Base-by-base conservation (phyloP, 2,113 vertebrate species). In the Zapornia atra region DNA sequence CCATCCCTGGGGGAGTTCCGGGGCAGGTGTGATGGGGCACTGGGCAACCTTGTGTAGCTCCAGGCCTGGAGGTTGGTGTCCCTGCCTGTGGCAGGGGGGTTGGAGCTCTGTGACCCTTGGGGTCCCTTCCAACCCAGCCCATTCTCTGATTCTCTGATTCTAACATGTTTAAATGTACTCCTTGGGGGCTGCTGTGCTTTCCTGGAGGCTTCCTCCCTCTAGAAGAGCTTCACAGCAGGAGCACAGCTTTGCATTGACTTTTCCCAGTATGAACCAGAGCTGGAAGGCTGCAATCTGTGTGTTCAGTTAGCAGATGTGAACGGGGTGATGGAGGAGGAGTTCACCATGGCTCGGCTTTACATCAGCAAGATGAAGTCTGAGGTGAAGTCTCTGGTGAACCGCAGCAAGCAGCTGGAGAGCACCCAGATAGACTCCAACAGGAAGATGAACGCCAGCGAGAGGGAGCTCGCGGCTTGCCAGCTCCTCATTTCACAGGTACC, bases 301-400 rank as follows among this genome's bases (percentile, higher is more conserved):
- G 84, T 83, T 96, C 75, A 99, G 99, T 83, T 98, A 94, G 98
- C 98, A 75, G 99, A 99, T 80, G 96, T 98, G 46, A 99, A 99
- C 6, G 98, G 98, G 10, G 98, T 98, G 42, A 98, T 99, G 12
- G 99, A 99, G 79, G 99, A 99, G 94, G 99, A 99, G 96, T 99
- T 99, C 97, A 99, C 99, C 50, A 98, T 99, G 97, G 99, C 99
- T 40, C 97, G 98, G 31, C 98, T 99, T 31, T 99, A 99, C 97
- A 98, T 99, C 97, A 99, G 99, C 95, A 99, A 99, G 97, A 99
- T 99, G 98, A 99, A 99, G 86, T 99, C 99, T 0, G 99, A 99
- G 97, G 98, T 99, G 77, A 99, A 99, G 95, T 99, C 99, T 1
- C 97, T 99, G 90, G 98, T 99, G 94, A 99, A 99, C 96, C 98